Evolutionary conservation across 1,140 invertebrate species (phyloP).

Genomic region (Nilaparvata lugens): DNA sequence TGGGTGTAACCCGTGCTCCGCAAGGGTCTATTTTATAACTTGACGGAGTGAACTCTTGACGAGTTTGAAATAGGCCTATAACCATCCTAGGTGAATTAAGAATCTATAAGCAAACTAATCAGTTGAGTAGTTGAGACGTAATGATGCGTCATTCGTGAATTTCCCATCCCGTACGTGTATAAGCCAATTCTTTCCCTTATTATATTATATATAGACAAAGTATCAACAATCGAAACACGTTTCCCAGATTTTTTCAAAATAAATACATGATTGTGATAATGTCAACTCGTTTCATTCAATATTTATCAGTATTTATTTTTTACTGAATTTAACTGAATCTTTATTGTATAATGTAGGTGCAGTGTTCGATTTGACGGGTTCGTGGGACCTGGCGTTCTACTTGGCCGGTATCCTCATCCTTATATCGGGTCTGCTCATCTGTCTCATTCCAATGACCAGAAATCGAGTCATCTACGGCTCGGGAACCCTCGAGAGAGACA

Average conservation of each 20-base stretch:
- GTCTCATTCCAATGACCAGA: conserved; percentile 52
- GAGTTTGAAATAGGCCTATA: too few relatives aligned
- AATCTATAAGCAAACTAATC: too few relatives aligned
- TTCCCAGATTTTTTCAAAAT: neutral
- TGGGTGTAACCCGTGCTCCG: too few relatives aligned
- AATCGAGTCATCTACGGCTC: conserved; percentile 53
- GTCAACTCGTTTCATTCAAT: neutral
- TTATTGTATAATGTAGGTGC: too few relatives aligned
- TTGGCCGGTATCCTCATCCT: conserved; percentile 65
- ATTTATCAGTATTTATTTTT: neutral
- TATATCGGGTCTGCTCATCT: conserved; percentile 62
- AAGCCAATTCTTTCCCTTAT: too few relatives aligned
- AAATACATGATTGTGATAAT: neutral
- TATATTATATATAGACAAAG: neutral
- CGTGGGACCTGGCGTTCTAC: conserved; percentile 65
- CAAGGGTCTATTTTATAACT: too few relatives aligned
- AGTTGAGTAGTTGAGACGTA: too few relatives aligned
- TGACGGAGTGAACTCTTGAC: neutral
- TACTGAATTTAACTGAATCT: conserved; percentile 12
- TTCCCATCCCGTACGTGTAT: too few relatives aligned
- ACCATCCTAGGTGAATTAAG: too few relatives aligned
- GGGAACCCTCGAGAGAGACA: conserved; percentile 49
- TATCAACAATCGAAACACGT: neutral
- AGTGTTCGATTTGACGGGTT: conserved; percentile 55
- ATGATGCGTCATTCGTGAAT: too few relatives aligned